Percentiles rank a stretch among this genome's conserved stretches.
These are phyloP conservation scores for Hirtodrosophila trivittata DNA, from an alignment of 2,888 invertebrate genomes.

Conservation along the genomic window DNA sequence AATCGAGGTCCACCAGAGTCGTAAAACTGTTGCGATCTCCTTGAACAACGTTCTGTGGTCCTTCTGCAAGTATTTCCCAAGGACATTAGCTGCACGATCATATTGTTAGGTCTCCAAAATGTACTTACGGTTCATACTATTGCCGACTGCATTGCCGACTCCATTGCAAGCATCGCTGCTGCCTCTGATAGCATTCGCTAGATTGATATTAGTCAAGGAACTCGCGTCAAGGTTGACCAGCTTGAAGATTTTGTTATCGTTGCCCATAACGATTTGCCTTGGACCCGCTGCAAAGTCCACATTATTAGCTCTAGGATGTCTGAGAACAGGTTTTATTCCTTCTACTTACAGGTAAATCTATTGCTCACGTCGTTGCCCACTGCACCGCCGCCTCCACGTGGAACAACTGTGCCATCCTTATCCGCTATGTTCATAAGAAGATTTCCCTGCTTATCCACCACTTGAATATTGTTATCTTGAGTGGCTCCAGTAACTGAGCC, in stretches of 20 bases:
- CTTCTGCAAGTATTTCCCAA: constrained; percentile 25
- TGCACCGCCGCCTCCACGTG: neutral
- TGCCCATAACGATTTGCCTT: constrained; percentile 41
- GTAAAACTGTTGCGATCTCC: constrained; percentile 51
- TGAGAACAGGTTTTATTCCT: no score
- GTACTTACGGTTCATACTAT: constrained; percentile 36
- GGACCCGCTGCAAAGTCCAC: constrained; percentile 31
- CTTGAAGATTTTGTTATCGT: constrained; percentile 45
- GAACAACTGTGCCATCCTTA: neutral
- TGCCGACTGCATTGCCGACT: constrained; percentile 36
- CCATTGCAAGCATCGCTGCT: constrained; percentile 49
- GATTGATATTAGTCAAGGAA: constrained; percentile 34
- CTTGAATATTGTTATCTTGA: no score
- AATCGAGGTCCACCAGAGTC: constrained; percentile 44
- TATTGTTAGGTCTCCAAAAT: fast-evolving
- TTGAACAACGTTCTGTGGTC: constrained; percentile 31
- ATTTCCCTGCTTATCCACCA: constrained; percentile 26
- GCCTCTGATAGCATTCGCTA: constrained; percentile 53
- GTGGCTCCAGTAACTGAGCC: constrained; percentile 15
- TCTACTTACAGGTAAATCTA: constrained; percentile 25
- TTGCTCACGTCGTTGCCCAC: constrained; percentile 27
- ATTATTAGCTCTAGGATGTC: neutral
- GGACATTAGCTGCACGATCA: neutral
- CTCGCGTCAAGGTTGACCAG: constrained; percentile 51
- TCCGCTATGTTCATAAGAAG: constrained; percentile 33